These are phyloP conservation scores for Polydrusus pterygomalis DNA, from an alignment of 2,888 invertebrate genomes.

Conservation along the genomic window DNA sequence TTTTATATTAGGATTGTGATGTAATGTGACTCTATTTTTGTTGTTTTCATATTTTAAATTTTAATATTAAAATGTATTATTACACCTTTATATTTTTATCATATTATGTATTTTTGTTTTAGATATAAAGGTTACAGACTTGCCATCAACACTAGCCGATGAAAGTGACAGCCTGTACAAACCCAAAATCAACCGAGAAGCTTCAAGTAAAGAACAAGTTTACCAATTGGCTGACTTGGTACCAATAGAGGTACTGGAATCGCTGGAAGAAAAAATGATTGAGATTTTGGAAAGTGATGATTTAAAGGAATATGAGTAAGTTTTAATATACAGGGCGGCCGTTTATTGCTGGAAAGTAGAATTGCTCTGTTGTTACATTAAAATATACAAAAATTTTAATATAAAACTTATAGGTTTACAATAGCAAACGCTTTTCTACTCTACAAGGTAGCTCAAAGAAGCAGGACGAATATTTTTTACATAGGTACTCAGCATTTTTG, in stretches of 20 bases:
- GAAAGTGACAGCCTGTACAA: constrained; percentile 71
- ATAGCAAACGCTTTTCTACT: no score
- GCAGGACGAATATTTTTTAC: no score
- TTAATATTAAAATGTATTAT: no score
- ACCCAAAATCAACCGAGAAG: constrained; percentile 74
- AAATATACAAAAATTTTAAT: no score
- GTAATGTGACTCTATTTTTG: no score
- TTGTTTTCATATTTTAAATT: no score
- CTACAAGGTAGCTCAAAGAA: no score
- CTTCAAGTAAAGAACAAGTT: constrained; percentile 71
- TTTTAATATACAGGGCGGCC: no score
- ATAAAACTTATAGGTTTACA: neutral
- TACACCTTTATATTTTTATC: neutral
- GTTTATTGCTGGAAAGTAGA: no score
- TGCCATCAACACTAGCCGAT: constrained; percentile 42
- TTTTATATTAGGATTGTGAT: no score
- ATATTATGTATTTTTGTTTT: constrained; percentile 5
- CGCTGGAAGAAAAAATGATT: constrained; percentile 61
- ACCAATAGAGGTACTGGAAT: constrained; percentile 69
- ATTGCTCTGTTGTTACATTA: no score
- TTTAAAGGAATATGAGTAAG: constrained; percentile 48
- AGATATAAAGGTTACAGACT: constrained; percentile 32
- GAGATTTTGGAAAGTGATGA: constrained; percentile 57
- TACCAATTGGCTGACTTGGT: constrained; percentile 73
- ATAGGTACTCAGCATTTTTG: no score